Evolutionary conservation across 2,113 vertebrate species (phyloP).

Genomic region (Saccopteryx leptura): DNA sequence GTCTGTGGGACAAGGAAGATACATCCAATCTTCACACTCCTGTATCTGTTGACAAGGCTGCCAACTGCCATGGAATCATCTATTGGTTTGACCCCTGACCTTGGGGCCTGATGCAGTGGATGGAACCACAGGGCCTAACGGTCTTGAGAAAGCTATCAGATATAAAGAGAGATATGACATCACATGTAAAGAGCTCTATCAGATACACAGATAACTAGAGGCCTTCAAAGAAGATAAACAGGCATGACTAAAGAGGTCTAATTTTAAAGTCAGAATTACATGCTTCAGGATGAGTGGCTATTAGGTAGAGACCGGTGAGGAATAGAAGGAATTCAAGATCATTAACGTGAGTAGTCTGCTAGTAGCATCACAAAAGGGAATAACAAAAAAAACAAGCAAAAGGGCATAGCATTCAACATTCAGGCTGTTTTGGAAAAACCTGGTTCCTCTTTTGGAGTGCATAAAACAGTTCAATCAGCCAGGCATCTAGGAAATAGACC

Average conservation of each 20-base stretch:
- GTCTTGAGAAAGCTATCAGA: neutral
- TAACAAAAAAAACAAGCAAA: neutral
- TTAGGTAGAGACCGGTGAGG: neutral
- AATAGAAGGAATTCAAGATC: neutral
- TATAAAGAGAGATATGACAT: neutral
- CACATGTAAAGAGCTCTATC: neutral
- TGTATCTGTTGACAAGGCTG: neutral
- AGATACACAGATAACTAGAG: neutral
- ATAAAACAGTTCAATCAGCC: neutral
- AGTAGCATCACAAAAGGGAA: neutral
- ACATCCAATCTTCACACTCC: neutral
- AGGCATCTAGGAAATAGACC: neutral
- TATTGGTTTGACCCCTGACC: constrained; percentile 70
- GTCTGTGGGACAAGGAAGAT: neutral
- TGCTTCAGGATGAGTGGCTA: neutral
- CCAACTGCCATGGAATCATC: constrained; percentile 67
- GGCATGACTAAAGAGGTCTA: neutral
- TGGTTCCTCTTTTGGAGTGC: neutral
- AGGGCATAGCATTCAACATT: neutral
- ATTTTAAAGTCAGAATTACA: neutral
- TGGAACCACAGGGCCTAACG: neutral
- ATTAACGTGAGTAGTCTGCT: neutral
- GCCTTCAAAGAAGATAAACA: neutral
- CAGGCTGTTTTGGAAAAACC: neutral
- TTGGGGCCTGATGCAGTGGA: neutral